Conservation (phyloP, 2,888 invertebrate genomes). For the Euclidia mi region DNA sequence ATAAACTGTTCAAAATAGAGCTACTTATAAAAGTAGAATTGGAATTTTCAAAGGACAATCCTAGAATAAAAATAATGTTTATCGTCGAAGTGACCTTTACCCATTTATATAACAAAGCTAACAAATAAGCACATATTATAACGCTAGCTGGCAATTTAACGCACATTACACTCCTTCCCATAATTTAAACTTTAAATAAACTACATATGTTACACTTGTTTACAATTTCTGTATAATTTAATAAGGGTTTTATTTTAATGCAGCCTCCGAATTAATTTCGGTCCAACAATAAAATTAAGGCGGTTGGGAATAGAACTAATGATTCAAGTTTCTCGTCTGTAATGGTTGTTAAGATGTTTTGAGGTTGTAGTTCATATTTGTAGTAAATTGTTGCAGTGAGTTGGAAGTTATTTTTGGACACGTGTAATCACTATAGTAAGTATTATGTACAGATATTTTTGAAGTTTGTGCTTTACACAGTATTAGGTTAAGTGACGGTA, state of each 20-base stretch:
- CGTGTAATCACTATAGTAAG: too few relatives aligned
- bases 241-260: too few relatives aligned
- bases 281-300: too few relatives aligned
- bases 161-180: constrained; percentile 38
- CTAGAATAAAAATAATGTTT: neutral
- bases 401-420: neutral
- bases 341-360: neutral
- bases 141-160: constrained; percentile 40
- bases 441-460: too few relatives aligned
- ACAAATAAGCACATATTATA: constrained; percentile 10
- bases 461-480: too few relatives aligned
- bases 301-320: constrained; percentile 32
- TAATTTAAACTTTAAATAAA: constrained; percentile 54
- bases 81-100: neutral
- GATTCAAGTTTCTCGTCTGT: constrained; percentile 15
- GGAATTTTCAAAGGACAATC: too few relatives aligned
- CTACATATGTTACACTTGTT: constrained; percentile 49
- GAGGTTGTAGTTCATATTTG: constrained; percentile 1
- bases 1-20: too few relatives aligned
- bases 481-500: too few relatives aligned
- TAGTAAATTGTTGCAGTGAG: neutral
- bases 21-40: too few relatives aligned
- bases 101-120: constrained; percentile 28
- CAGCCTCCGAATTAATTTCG: too few relatives aligned
- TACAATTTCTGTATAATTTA: constrained; percentile 55